Percentiles rank a stretch among this genome's conserved stretches.
Conservation (phyloP, 1,140 invertebrate genomes). For the Catajapyx aquilonaris region DNA sequence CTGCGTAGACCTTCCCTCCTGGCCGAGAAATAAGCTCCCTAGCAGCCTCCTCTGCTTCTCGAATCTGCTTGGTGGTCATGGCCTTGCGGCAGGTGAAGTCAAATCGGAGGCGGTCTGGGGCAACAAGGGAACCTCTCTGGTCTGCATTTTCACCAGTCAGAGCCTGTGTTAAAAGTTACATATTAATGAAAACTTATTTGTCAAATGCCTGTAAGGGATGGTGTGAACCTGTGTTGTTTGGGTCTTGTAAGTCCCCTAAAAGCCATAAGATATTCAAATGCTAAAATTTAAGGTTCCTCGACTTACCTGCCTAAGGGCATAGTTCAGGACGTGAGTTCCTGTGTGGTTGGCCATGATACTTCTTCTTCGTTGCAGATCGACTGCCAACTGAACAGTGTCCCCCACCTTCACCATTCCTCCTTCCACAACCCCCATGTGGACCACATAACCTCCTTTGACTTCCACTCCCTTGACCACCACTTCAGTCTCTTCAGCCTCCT, state of each 20-base stretch:
- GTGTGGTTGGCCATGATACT: slow-evolving; percentile 98
- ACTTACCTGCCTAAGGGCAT: slow-evolving; percentile 76
- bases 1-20: slow-evolving; percentile 67
- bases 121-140: slow-evolving; percentile 95
- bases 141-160: slow-evolving; percentile 74
- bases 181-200: too few relatives aligned
- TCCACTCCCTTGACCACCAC: slow-evolving; percentile 72
- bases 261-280: too few relatives aligned
- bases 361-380: slow-evolving; percentile 64
- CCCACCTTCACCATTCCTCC: slow-evolving; percentile 71
- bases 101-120: slow-evolving; percentile 85
- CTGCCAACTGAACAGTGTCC: slow-evolving; percentile 57
- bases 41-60: slow-evolving; percentile 57
- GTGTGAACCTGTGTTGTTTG: too few relatives aligned
- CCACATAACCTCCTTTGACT: slow-evolving; percentile 84
- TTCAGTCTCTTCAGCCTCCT: slow-evolving; percentile 42
- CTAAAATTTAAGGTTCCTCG: too few relatives aligned
- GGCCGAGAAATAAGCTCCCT: slow-evolving; percentile 60
- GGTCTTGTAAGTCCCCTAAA: too few relatives aligned
- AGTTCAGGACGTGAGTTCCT: slow-evolving; percentile 93
- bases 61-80: slow-evolving; percentile 45
- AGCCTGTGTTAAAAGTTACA: too few relatives aligned
- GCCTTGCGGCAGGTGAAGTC: slow-evolving; percentile 77
- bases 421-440: slow-evolving; percentile 67
- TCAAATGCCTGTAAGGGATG: too few relatives aligned